phyloP scores from a whole-genome alignment of 2,888 invertebrate species.

The Candidula unifasciata region DNA sequence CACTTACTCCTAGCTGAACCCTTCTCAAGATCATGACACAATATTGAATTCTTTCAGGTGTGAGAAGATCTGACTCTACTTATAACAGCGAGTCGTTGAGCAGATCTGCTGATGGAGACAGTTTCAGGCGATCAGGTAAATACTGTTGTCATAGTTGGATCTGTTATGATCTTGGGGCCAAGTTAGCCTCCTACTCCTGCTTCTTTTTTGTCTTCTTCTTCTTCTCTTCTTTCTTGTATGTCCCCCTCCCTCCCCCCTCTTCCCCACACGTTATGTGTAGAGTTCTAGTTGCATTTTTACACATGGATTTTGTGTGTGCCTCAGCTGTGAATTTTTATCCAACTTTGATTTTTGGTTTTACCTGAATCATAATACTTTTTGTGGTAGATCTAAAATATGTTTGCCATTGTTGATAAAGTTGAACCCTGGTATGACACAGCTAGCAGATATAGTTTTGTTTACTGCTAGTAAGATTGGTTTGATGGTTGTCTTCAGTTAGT shows the following conservation, averaged over 20 bases:
- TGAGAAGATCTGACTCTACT: slow-evolving; percentile 25
- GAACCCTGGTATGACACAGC: no score
- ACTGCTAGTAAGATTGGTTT: no score
- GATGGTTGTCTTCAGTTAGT: no score
- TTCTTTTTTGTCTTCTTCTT: background rate
- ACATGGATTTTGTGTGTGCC: no score
- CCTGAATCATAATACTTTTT: no score
- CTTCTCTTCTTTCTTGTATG: background rate
- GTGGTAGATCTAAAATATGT: no score
- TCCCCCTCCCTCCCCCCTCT: background rate
- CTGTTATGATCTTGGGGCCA: background rate
- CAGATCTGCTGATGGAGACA: slow-evolving; percentile 33
- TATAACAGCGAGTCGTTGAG: slow-evolving; percentile 35
- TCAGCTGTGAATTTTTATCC: no score
- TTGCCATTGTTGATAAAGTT: no score
- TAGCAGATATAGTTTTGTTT: no score
- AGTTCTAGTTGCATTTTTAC: background rate
- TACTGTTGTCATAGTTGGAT: background rate
- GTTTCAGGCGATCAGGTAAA: slow-evolving; percentile 34
- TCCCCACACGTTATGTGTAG: background rate
- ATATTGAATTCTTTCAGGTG: background rate
- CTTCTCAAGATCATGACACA: no score
- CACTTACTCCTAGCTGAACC: no score
- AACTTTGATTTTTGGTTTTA: no score
- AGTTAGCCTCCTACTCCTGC: background rate